These are phyloP conservation scores for Phocides pigmalion DNA, from an alignment of 1,140 invertebrate genomes.

Conservation along the genomic window DNA sequence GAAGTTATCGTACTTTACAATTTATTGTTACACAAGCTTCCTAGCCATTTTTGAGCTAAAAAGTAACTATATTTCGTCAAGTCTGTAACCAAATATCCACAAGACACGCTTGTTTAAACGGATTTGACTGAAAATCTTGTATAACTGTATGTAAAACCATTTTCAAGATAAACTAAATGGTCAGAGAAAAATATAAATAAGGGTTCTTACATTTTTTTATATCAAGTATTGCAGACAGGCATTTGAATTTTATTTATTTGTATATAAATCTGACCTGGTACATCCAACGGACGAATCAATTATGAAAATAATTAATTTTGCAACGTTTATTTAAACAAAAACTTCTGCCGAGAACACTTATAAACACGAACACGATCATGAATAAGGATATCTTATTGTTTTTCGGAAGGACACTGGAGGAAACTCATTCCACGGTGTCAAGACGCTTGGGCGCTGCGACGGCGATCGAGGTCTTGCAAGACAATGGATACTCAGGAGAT, in stretches of 20 bases:
- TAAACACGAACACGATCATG: constrained; percentile 13
- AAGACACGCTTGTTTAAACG: too few relatives aligned
- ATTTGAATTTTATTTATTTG: too few relatives aligned
- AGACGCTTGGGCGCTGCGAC: constrained; percentile 39
- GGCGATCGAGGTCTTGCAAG: constrained; percentile 59
- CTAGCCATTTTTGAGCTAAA: neutral
- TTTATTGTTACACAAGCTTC: neutral
- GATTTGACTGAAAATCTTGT: too few relatives aligned
- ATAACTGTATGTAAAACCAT: too few relatives aligned
- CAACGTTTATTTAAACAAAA: neutral
- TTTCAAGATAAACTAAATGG: too few relatives aligned
- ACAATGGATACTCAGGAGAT: constrained; percentile 69
- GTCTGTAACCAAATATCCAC: too few relatives aligned
- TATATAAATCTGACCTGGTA: too few relatives aligned
- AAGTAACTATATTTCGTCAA: neutral
- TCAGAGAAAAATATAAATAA: too few relatives aligned
- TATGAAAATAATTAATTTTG: neutral
- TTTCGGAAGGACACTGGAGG: constrained; percentile 49
- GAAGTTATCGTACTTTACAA: constrained; percentile 28
- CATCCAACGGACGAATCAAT: neutral
- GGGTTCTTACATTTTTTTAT: too few relatives aligned
- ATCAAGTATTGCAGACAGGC: too few relatives aligned
- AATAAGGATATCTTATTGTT: constrained; percentile 37
- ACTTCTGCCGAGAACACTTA: constrained; percentile 3
- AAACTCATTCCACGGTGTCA: constrained; percentile 46